Percentiles rank a stretch among this genome's conserved stretches.
Evolutionary conservation across 2,113 vertebrate species (phyloP).

Genomic region (Ornithorhynchus anatinus): DNA sequence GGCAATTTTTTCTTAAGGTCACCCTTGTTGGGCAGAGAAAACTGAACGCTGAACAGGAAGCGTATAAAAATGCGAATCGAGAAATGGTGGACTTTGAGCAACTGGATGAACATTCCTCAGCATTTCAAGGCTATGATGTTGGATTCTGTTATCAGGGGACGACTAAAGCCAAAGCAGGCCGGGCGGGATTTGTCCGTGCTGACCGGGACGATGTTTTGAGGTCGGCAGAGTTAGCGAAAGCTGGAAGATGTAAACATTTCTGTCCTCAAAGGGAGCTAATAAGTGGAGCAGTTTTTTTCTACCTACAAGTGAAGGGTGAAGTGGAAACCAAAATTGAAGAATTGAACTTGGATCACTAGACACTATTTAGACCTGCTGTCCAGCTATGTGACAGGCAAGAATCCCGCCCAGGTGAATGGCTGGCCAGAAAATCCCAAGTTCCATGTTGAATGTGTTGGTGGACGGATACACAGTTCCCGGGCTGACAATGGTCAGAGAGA

Average conservation of each 20-base stretch:
- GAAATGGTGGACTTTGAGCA: constrained; percentile 86
- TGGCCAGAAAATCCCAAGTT: constrained; percentile 68
- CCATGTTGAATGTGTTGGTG: constrained; percentile 54
- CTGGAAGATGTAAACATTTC: constrained; percentile 80
- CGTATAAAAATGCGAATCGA: constrained; percentile 69
- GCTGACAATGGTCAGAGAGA: constrained; percentile 54
- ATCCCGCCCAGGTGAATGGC: constrained; percentile 70
- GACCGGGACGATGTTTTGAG: constrained; percentile 83
- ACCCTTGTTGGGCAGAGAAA: constrained; percentile 76
- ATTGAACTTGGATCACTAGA: constrained; percentile 72
- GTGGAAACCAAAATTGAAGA: constrained; percentile 77
- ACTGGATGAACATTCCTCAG: constrained; percentile 72
- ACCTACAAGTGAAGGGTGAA: constrained; percentile 82
- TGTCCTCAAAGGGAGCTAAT: constrained; percentile 78
- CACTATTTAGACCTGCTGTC: constrained; percentile 80
- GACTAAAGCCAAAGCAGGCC: constrained; percentile 79
- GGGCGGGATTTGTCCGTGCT: constrained; percentile 81
- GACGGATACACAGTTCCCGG: constrained; percentile 69
- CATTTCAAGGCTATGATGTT: constrained; percentile 81
- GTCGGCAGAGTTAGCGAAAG: constrained; percentile 78
- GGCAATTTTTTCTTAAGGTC: constrained; percentile 74
- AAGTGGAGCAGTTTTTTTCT: constrained; percentile 79
- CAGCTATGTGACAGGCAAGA: constrained; percentile 76
- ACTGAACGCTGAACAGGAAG: constrained; percentile 69
- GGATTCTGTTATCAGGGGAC: constrained; percentile 85